Percentiles rank a stretch among this genome's conserved stretches.
Evolutionary conservation across 2,888 invertebrate genomes (phyloP).

Genomic region (Orchesella flavescens): DNA sequence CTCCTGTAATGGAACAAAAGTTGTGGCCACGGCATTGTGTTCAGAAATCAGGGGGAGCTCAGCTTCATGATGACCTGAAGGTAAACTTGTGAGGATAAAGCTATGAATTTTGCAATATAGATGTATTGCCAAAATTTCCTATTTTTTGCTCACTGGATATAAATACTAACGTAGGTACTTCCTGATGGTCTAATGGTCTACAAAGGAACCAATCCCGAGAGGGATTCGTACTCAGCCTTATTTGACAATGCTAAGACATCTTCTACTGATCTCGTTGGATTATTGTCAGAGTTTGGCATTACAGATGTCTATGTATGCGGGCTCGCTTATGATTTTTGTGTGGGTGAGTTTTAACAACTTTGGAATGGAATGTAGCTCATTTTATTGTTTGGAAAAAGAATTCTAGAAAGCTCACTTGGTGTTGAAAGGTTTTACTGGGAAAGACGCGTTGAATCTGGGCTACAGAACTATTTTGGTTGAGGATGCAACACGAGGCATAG

Average conservation of each 20-base stretch:
- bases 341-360: slow-evolving; percentile 76
- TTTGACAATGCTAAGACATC: slow-evolving; percentile 96
- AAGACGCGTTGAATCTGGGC: slow-evolving; percentile 91
- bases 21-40: slow-evolving; percentile 98
- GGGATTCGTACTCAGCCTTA: slow-evolving; percentile 98
- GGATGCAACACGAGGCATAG: slow-evolving; percentile 92
- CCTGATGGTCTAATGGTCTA: slow-evolving; percentile 84
- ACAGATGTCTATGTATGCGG: slow-evolving; percentile 97
- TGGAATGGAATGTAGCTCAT: slow-evolving; percentile 73
- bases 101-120: too few relatives aligned
- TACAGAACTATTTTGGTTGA: slow-evolving; percentile 91
- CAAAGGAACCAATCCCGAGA: slow-evolving; percentile 94
- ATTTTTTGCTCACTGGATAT: too few relatives aligned
- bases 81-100: slow-evolving; percentile 77
- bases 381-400: neutral
- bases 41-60: slow-evolving; percentile 95
- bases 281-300: slow-evolving; percentile 85
- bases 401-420: neutral
- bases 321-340: slow-evolving; percentile 95
- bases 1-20: slow-evolving; percentile 88
- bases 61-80: slow-evolving; percentile 90
- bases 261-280: slow-evolving; percentile 87
- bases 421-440: slow-evolving; percentile 83
- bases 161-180: neutral
- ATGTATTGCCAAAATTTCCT: too few relatives aligned